Evolutionary conservation across 92 coral and sea anemone genomes (phyloP).

Genomic region (Zoanthus gigantus): DNA sequence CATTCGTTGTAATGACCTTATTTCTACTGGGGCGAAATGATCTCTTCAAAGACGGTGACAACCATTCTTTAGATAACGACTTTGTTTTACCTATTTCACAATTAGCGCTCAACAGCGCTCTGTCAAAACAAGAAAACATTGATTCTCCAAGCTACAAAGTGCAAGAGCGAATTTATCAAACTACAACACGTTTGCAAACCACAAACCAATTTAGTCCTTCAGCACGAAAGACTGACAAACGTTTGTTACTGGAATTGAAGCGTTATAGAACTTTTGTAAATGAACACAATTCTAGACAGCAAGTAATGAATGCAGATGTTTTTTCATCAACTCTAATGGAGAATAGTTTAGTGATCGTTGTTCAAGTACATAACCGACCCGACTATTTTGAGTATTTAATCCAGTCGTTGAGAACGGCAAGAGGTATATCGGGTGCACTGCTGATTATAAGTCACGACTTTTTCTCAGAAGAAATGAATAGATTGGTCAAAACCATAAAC

Average conservation of each 20-base stretch:
- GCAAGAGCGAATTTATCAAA: not conserved
- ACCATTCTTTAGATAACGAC: not conserved
- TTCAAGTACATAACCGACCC: slow-evolving; percentile 91
- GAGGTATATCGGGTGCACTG: slow-evolving; percentile 82
- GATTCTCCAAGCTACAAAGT: slow-evolving; percentile 2
- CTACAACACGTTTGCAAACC: not conserved
- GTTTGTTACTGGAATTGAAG: slow-evolving; percentile 42
- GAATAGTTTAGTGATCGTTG: slow-evolving; percentile 76
- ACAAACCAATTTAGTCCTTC: not conserved
- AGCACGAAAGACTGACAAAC: slow-evolving; percentile 25
- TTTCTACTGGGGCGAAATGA: slow-evolving; percentile 28
- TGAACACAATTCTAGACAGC: slow-evolving; percentile 59
- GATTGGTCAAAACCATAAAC: slow-evolving; percentile 74
- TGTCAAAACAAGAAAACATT: not conserved
- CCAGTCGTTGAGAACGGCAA: slow-evolving; percentile 71
- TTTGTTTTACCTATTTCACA: not conserved
- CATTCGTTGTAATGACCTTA: not conserved
- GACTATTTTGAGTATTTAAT: slow-evolving; percentile 85
- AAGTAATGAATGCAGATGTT: slow-evolving; percentile 66
- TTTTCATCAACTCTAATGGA: slow-evolving; percentile 68
- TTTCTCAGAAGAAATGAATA: slow-evolving; percentile 78
- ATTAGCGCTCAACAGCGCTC: not conserved
- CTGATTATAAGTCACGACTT: slow-evolving; percentile 90
- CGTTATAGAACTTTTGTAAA: slow-evolving; percentile 67
- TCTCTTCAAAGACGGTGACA: not conserved